A percentile compares a stretch with the other conserved stretches of the same genome.
These are phyloP conservation scores for Episyrphus balteatus DNA, from an alignment of 1,140 invertebrate species.

Conservation along the genomic window DNA sequence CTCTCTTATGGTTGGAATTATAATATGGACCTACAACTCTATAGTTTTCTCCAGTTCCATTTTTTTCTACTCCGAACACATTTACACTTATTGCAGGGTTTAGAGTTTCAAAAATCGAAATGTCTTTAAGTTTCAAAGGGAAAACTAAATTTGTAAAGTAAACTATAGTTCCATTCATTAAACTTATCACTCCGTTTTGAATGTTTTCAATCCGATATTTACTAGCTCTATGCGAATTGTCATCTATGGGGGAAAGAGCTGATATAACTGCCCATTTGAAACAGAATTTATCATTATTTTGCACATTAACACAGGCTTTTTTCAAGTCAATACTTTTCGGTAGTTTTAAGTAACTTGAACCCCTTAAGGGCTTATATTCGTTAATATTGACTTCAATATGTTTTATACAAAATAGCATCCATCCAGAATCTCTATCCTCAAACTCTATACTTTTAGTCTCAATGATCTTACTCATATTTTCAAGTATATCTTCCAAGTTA, in stretches of 20 bases:
- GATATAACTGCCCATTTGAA: conserved; percentile 19
- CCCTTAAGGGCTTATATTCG: conserved; percentile 20
- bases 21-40: not conserved
- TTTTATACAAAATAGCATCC: conserved; percentile 19
- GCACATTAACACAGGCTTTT: conserved; percentile 23
- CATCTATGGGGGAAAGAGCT: conserved; percentile 10
- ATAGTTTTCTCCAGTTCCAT: not conserved
- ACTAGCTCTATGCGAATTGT: not conserved
- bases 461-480: no score
- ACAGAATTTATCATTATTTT: conserved; percentile 19
- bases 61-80: conserved; percentile 4
- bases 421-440: conserved; percentile 25
- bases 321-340: conserved; percentile 19
- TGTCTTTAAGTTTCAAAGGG: conserved; percentile 8
- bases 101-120: conserved; percentile 10
- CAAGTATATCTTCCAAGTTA: no score
- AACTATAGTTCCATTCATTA: not conserved
- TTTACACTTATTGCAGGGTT: conserved; percentile 8
- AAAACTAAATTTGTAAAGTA: conserved; percentile 4
- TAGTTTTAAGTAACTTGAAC: conserved; percentile 15
- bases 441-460: conserved; percentile 11
- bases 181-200: not conserved
- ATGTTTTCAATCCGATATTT: not conserved
- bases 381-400: conserved; percentile 23
- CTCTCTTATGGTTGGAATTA: not conserved